Evolutionary conservation across 1,140 invertebrate species (phyloP).

Genomic region (Maniola jurtina): DNA sequence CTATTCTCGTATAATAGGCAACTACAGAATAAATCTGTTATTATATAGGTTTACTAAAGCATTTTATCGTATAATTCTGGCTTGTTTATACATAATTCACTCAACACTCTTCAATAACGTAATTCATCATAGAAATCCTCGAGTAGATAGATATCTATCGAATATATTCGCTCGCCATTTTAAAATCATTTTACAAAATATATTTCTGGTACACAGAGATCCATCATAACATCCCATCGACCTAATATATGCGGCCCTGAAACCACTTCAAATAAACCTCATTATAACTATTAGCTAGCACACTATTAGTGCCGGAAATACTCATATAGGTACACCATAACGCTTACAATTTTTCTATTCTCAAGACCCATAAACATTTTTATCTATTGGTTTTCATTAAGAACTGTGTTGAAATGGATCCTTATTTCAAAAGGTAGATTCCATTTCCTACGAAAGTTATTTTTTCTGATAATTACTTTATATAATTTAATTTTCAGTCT

Average conservation of each 20-base stretch:
- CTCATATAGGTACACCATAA: neutral
- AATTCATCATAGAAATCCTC: neutral
- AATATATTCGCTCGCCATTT: slow-evolving; percentile 9
- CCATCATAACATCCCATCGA: slow-evolving; percentile 33
- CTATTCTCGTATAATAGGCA: no score
- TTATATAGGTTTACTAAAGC: neutral
- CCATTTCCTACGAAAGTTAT: no score
- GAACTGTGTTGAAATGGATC: no score
- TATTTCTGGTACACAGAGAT: slow-evolving; percentile 13
- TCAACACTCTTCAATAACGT: neutral
- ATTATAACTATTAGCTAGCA: slow-evolving; percentile 14
- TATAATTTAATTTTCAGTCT: no score
- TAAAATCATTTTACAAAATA: slow-evolving; percentile 18
- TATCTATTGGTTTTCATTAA: neutral
- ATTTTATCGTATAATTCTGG: neutral
- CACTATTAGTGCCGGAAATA: slow-evolving; percentile 17
- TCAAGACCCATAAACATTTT: neutral
- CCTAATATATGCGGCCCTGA: slow-evolving; percentile 31
- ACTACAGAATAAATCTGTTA: neutral
- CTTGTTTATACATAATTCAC: slow-evolving; percentile 5
- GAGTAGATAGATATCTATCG: neutral
- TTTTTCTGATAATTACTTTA: no score
- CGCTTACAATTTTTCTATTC: neutral
- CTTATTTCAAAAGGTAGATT: no score
- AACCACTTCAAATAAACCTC: slow-evolving; percentile 33